Base-by-base conservation (phyloP, 2,797 vertebrate genomes). In the Remorina albescens region DNA sequence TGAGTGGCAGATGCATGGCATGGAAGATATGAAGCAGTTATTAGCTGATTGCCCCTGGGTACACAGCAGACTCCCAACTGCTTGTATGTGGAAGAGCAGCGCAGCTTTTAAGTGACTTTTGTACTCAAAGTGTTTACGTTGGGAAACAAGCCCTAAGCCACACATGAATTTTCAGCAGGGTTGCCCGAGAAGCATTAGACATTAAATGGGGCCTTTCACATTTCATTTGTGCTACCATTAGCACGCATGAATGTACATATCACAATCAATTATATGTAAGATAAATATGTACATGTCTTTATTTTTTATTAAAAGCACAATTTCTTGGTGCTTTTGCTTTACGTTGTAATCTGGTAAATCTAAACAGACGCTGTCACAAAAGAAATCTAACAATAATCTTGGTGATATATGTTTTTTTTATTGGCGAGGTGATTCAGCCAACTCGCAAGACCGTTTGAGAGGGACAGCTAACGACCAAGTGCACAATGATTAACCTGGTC, bases 401-500 rank as follows among this genome's bases (percentile, higher is more conserved):
- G 8, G 28, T 28, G 47, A 53, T 74, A 36, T 42, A 25, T 69
- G 36, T 62, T 77, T 55, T 77, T 55, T 66, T 63, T 50, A 30
- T 10, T 59, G 70, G 51, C 78, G 83, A 91, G 86, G 86, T 88
- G 76, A 88, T 78, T 8, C 62, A 51, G 65, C 54, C 37, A 60
- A 78, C 50, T 65, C 60, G 61, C 50, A 77, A 65, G 61, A 46
- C 50, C 67, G 46, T 47, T 57, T 70, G 44, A 67, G 63, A 79
- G 67, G 80, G 85, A 82, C 78, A 87, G 77, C 78, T 71, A 83
- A 86, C 80, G 78, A 78, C 73, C 86, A 16, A 26, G 75, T 81
- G 83, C 85, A 82, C 87, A 89, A 85, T 92, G 87, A 93, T 93
- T 93, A 93, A 91, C 91, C 90, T 85, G 85, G 71, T 84, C 71